These are phyloP conservation scores for Caenorhabditis virilis DNA, from an alignment of 2,888 invertebrate species.

Conservation along the genomic window DNA sequence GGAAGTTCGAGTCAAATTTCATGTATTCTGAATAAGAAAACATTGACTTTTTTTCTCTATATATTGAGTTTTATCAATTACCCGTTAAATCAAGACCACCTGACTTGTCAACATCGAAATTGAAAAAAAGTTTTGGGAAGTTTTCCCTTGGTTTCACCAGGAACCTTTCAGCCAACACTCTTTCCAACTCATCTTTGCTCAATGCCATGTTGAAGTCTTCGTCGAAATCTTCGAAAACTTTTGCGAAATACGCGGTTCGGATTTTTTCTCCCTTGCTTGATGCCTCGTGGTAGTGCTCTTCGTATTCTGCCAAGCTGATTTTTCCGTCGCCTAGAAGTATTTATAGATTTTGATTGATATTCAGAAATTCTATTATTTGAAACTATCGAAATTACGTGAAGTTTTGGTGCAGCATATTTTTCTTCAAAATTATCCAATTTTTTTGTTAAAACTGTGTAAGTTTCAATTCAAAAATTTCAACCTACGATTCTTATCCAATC, in stretches of 20 bases:
- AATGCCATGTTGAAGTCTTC: slow-evolving; percentile 57
- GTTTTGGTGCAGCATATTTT: neutral
- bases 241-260: slow-evolving; percentile 58
- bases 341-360: no score
- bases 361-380: no score
- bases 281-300: slow-evolving; percentile 55
- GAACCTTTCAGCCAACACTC: slow-evolving; percentile 58
- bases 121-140: slow-evolving; percentile 57
- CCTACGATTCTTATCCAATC: slow-evolving; percentile 54
- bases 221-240: slow-evolving; percentile 63
- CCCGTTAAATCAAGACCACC: slow-evolving; percentile 57
- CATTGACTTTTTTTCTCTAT: neutral
- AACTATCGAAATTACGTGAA: no score
- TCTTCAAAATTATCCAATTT: neutral
- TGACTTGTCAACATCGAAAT: slow-evolving; percentile 57
- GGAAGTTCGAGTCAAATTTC: slow-evolving; percentile 57
- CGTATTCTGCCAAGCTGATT: slow-evolving; percentile 56
- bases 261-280: slow-evolving; percentile 52
- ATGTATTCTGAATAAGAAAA: slow-evolving; percentile 55
- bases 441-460: slow-evolving; percentile 2
- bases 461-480: neutral
- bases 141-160: slow-evolving; percentile 57
- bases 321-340: slow-evolving; percentile 57
- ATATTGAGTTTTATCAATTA: slow-evolving; percentile 1
- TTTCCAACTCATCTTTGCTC: slow-evolving; percentile 50